Base-by-base conservation (phyloP, 2,888 invertebrate genomes). In the Sphaeridia pumilis region DNA sequence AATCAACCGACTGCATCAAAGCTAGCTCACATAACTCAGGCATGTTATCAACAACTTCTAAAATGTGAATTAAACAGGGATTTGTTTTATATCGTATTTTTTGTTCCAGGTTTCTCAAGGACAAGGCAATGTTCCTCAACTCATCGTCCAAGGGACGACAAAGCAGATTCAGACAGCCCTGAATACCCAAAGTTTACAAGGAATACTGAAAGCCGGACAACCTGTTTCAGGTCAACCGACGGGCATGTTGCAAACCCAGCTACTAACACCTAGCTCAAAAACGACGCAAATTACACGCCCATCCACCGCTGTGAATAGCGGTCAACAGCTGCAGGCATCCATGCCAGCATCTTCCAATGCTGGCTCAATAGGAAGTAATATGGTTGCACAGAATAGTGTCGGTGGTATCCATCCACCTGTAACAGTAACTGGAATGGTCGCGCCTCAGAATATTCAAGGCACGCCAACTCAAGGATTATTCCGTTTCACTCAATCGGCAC, bases 141-240 rank as follows among this genome's bases (percentile, higher is more conserved):
- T 86, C 55, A 81, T 87, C 47, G 83, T 87, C 3, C 82, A 81
- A 65, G 77, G 55, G 2, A 46, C 79, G 46, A 78, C 78, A 54
- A 79, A 80, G 63, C 74, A 76, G 2, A 60, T 79, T 31, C 76
- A 79, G 0, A 75, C 78, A 1, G 77, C 80, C 0, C 78, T 83
- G 69, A 82, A 82, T 0, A 78, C 84, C 54, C 83, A 84, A 63
- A 84, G 84, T 67, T 76, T 84, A 41, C 83, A 83, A 58, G 83
- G 84, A 67, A 80, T 83, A 12, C 77, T 83, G 69, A 78, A 81
- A 57, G 79, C 46, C 12, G 57, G 59, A 2, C 61, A 62, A 46
- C 55, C 59, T 2, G 54, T 61, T 34, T 42, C 38, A 12, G 51
- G 58, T 22, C 59, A 56, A 42, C 46, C 54, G 21, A 55, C 54